Base-by-base conservation (phyloP, 2,797 vertebrate genomes). In the Dicrostonyx torquatus region DNA sequence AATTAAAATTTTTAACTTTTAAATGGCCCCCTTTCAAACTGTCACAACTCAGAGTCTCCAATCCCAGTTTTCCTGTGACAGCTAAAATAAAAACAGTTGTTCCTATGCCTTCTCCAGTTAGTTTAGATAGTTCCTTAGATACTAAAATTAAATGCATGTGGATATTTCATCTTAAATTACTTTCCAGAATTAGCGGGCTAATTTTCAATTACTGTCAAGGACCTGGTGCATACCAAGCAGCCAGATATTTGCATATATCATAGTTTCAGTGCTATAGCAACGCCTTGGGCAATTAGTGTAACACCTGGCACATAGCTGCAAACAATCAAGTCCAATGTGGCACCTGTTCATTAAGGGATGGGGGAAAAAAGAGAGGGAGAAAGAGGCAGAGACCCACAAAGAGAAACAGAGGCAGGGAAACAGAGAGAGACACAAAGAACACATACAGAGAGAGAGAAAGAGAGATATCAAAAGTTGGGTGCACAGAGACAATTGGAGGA, bases 151-250 rank as follows among this genome's bases (percentile, higher is more conserved):
- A 92, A 83, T 31, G 4, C 64, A 79, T 60, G 24, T 55, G 22
- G 85, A 91, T 77, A 93, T 64, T 94, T 62, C 45, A 82, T 77
- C 84, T 94, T 91, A 73, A 91, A 93, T 86, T 91, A 83, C n/a
- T 75, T 86, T 91, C 62, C 31, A 40, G 66, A 34, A 94, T 89
- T n/a, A 94, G 20, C 85, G n/a, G 78, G 26, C 4, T 86, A 82
- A 94, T 88, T 84, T 93, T 91, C 31, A 18, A 84, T 92, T 88
- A 64, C 77, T 60, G 87, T 18, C 87, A 77, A 91, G 37, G 79
- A 55, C 34, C 73, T 90, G 85, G 29, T 40, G 26, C 68, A 24
- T 90, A 85, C 66, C 60, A 94, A 72, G 53, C 82, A 64, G n/a
- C 62, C 66, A 48, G 48, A 17, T 84, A 79, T 93, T 89, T 77